These are phyloP conservation scores for Panzeria rudis DNA, from an alignment of 2,888 invertebrate species.

Conservation along the genomic window DNA sequence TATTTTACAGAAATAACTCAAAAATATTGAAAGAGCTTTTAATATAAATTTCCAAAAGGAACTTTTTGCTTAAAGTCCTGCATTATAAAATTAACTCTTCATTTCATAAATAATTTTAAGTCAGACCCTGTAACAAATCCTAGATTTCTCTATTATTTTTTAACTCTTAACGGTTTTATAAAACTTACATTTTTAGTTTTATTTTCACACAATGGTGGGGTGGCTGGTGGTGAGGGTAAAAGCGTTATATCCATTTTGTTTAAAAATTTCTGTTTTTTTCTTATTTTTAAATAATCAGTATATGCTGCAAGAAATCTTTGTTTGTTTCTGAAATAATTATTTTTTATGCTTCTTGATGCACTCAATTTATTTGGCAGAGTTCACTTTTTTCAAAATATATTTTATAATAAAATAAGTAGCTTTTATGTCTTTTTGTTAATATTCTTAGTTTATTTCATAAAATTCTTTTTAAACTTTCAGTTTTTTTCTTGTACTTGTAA, in stretches of 20 bases:
- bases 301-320: conserved; percentile 63
- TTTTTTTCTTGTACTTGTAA: neutral
- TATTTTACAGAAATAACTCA: no score
- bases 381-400: conserved; percentile 1
- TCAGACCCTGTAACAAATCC: neutral
- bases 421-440: conserved; percentile 54
- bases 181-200: conserved; percentile 82
- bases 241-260: conserved; percentile 81
- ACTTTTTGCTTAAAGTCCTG: neutral
- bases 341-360: conserved; percentile 36
- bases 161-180: neutral
- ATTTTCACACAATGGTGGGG: conserved; percentile 87
- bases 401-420: neutral
- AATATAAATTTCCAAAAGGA: no score
- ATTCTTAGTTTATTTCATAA: conserved; percentile 12
- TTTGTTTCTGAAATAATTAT: conserved; percentile 54
- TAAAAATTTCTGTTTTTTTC: conserved; percentile 49
- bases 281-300: conserved; percentile 66
- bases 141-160: conserved; percentile 5
- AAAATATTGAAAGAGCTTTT: no score
- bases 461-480: conserved; percentile 11
- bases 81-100: neutral
- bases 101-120: neutral
- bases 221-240: conserved; percentile 88
- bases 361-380: conserved; percentile 51